These are phyloP conservation scores for Drosophila baimaii DNA, from an alignment of 1,140 invertebrate genomes.

Conservation along the genomic window DNA sequence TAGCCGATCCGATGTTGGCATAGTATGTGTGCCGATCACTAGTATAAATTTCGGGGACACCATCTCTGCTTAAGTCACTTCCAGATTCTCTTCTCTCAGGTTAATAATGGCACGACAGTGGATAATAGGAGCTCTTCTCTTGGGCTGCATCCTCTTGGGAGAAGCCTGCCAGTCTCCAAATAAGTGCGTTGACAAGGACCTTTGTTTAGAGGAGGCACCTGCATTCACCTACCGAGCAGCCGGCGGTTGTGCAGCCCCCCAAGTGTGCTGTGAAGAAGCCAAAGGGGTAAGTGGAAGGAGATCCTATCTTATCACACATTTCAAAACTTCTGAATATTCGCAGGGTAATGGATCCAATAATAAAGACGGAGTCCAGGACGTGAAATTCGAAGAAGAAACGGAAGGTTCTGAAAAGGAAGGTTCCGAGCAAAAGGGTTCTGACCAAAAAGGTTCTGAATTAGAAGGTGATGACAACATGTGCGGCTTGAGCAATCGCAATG, in stretches of 20 bases:
- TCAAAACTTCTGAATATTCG: too few relatives aligned
- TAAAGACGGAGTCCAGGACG: too few relatives aligned
- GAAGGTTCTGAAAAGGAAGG: too few relatives aligned
- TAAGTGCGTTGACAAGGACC: not conserved
- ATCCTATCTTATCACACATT: too few relatives aligned
- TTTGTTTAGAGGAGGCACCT: not conserved
- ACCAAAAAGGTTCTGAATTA: too few relatives aligned
- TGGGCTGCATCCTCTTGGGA: not conserved
- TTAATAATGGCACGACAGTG: not conserved
- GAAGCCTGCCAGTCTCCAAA: not conserved
- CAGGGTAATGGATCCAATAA: too few relatives aligned
- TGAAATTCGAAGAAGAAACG: too few relatives aligned
- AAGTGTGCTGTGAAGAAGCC: not conserved
- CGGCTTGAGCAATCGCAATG: not conserved
- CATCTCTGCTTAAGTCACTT: not conserved
- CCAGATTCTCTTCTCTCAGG: too few relatives aligned
- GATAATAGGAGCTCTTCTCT: not conserved
- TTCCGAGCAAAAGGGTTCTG: too few relatives aligned
- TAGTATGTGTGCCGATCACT: not conserved
- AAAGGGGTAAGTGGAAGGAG: not conserved
- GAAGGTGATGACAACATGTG: too few relatives aligned
- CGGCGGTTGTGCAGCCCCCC: not conserved
- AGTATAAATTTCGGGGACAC: not conserved
- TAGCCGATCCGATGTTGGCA: too few relatives aligned
- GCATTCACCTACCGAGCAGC: not conserved